Percentiles rank a stretch among this genome's conserved stretches.
These are phyloP conservation scores for Spinus pinus DNA, from an alignment of 2,797 vertebrate genomes.

Conservation along the genomic window DNA sequence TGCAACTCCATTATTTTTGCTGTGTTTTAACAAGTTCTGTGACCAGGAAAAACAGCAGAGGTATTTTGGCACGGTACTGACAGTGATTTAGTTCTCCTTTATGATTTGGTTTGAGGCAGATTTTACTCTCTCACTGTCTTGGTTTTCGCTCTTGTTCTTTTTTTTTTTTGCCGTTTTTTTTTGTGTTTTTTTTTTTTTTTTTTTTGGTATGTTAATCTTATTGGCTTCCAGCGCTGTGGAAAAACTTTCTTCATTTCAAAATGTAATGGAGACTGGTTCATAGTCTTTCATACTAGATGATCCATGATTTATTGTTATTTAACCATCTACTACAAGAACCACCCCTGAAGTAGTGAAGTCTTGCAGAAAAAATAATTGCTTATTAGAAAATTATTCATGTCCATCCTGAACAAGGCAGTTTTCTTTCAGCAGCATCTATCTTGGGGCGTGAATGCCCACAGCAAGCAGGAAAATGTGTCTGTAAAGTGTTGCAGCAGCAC, in stretches of 20 bases:
- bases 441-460: background rate
- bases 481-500: background rate
- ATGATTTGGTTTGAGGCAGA: constrained; percentile 45
- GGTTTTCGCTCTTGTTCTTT: background rate
- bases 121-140: background rate
- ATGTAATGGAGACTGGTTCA: constrained; percentile 1
- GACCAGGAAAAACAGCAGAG: constrained; percentile 28
- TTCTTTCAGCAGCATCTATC: background rate
- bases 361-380: constrained; percentile 28
- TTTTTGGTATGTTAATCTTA: background rate
- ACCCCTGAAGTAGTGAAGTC: background rate
- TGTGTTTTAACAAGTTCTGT: constrained; percentile 55
- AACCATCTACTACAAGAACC: background rate
- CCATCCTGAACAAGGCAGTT: background rate
- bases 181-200: background rate
- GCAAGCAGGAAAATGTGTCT: constrained; percentile 23
- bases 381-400: constrained; percentile 23
- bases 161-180: background rate
- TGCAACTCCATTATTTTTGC: background rate
- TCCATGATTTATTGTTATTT: constrained; percentile 23
- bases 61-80: background rate
- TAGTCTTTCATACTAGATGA: background rate
- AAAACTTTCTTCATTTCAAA: constrained; percentile 53
- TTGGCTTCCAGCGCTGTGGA: constrained; percentile 26
- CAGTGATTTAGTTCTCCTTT: constrained; percentile 38